These are phyloP conservation scores for Anneissia japonica DNA, from an alignment of 35 echinoderm and acorn worm species.

Conservation along the genomic window DNA sequence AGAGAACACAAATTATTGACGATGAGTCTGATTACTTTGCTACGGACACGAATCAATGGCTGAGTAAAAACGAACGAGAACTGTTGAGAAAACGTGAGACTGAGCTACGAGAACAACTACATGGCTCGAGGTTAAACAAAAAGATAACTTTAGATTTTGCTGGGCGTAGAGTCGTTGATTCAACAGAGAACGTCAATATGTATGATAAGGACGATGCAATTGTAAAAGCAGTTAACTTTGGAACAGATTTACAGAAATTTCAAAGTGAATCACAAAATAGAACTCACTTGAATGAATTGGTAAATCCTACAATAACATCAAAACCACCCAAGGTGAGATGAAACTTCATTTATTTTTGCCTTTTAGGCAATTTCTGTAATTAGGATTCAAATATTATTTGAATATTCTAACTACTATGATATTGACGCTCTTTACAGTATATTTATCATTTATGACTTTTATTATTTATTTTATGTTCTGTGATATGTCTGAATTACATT, in stretches of 20 bases:
- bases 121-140: slow-evolving; percentile 76
- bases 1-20: slow-evolving; percentile 74
- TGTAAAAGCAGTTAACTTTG: slow-evolving; percentile 73
- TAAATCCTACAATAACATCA: slow-evolving; percentile 50
- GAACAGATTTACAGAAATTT: slow-evolving; percentile 14
- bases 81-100: slow-evolving; percentile 52
- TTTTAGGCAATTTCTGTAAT: too few species aligned
- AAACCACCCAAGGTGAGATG: slow-evolving; percentile 55
- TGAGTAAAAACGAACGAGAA: slow-evolving; percentile 49
- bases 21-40: slow-evolving; percentile 98
- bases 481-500: too few species aligned
- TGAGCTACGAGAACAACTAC: slow-evolving; percentile 49
- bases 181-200: slow-evolving; percentile 46
- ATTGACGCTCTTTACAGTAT: too few species aligned
- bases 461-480: too few species aligned
- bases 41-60: slow-evolving; percentile 84
- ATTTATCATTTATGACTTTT: too few species aligned
- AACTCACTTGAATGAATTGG: background rate
- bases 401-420: too few species aligned
- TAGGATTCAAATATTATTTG: too few species aligned
- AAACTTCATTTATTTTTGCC: too few species aligned
- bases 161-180: slow-evolving; percentile 60
- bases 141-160: slow-evolving; percentile 98
- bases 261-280: background rate
- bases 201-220: slow-evolving; percentile 90